A percentile compares a stretch with the other conserved stretches of the same genome.
Evolutionary conservation across 1,140 invertebrate species (phyloP).

Genomic region (Dreissena polymorpha): DNA sequence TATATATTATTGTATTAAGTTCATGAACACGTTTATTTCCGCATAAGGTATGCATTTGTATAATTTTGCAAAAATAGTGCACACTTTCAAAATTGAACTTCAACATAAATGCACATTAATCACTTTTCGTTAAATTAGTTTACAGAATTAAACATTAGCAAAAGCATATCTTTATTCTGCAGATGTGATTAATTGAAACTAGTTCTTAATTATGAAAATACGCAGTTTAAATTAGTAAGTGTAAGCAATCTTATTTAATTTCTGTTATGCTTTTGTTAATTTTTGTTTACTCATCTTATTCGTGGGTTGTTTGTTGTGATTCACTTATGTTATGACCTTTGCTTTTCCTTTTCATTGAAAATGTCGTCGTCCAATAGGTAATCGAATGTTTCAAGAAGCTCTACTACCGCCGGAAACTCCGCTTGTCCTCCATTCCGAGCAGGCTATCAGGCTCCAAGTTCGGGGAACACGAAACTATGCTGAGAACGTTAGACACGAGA

Average conservation of each 20-base stretch:
- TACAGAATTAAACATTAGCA: too few species aligned
- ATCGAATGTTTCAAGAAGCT: constrained; percentile 39
- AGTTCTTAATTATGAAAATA: background rate
- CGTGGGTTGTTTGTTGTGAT: background rate
- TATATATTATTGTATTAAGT: too few species aligned
- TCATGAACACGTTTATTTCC: too few species aligned
- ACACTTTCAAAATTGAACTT: too few species aligned
- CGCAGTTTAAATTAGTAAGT: background rate
- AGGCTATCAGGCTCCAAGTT: background rate
- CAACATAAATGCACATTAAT: too few species aligned
- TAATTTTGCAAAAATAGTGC: too few species aligned
- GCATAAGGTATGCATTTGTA: too few species aligned
- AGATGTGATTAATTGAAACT: too few species aligned
- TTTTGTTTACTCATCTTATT: background rate
- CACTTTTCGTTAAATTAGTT: too few species aligned
- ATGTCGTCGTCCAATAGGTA: constrained; percentile 11
- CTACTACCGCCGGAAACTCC: background rate
- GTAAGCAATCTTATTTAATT: background rate
- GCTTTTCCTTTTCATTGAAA: background rate
- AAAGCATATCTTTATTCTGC: too few species aligned
- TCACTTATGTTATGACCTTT: background rate
- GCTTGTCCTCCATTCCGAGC: background rate
- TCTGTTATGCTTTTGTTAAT: background rate
- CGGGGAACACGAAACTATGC: background rate
- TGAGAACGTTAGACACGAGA: background rate